These are phyloP conservation scores for Thamnophis sirtalis DNA, from an alignment of 2,113 vertebrate genomes.

Conservation along the genomic window DNA sequence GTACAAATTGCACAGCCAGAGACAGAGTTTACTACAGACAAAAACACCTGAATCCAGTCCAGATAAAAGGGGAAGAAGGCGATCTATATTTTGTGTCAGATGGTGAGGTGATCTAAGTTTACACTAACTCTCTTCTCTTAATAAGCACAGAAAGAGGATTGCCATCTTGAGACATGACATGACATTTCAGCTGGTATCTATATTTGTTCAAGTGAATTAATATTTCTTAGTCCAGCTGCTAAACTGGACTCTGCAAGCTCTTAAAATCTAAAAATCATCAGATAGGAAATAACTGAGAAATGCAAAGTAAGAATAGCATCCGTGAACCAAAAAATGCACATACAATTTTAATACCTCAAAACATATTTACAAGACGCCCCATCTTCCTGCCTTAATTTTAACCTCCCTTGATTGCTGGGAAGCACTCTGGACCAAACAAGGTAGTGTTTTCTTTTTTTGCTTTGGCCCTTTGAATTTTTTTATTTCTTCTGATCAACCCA, in stretches of 20 bases:
- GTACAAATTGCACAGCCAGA: not conserved
- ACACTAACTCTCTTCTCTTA: not conserved
- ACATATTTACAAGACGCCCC: not conserved
- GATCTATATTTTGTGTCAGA: not conserved
- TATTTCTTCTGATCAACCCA: not conserved
- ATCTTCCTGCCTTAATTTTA: not conserved
- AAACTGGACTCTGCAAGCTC: not conserved
- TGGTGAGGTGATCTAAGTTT: not conserved
- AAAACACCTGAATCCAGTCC: not conserved
- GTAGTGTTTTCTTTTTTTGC: not conserved
- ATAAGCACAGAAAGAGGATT: not conserved
- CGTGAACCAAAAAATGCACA: not conserved
- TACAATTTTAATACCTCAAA: not conserved
- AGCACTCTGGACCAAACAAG: not conserved
- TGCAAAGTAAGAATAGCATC: not conserved
- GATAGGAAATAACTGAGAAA: not conserved
- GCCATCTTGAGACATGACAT: not conserved
- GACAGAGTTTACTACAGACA: not conserved
- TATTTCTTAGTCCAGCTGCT: not conserved
- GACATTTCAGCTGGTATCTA: not conserved
- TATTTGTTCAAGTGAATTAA: not conserved
- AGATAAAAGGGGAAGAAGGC: not conserved
- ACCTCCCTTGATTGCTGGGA: not conserved
- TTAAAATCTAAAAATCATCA: not conserved
- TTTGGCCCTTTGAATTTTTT: not conserved